Evolutionary conservation across 2,113 vertebrate species (phyloP), one percentile per base, ranked within the genome.

Genomic region (Danio rerio): DNA sequence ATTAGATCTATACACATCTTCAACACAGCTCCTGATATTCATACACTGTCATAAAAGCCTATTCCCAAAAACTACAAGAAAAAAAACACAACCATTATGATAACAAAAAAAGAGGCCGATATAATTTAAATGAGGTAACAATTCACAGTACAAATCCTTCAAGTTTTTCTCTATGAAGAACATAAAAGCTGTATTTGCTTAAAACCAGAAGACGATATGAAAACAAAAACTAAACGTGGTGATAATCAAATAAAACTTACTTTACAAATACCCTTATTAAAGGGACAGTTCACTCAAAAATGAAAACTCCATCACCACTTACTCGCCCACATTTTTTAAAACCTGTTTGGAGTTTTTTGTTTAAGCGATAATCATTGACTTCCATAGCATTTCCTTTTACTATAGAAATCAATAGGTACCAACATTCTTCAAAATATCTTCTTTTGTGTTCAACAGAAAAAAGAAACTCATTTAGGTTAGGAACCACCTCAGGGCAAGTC

Each of bases 141-240:
- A 94, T 98, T 99, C 96, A 99, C 97, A 98, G 97, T 98, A 97
- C 92, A 97, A 95, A 95, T 94, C 92, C 94, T 98, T 98, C 96
- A 97, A 97, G 96, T 97, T 95, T 31, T 68, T 94, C 94, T 95
- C 75, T 95, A 94, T 95, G 94, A 94, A 97, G 94, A 97, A 97
- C 93, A 95, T 96, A 94, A 81, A 91, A 96, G 95, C 94, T 96
- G 95, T 92, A 93, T 85, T 49, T 87, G 85, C 49, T 94, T 94
- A 96, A 95, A 94, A 93, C 94, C 92, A 94, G 92, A 95, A 92
- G 61, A 90, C 93, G 94, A 91, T 94, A 95, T 94, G 91, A 97
- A 93, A 89, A 74, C 47, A 81, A 87, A 86, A 89, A 52, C 49
- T 11, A 82, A 45, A 58, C 71, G 81, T 80, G 80, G 88, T 63